These are phyloP conservation scores for Stenurella melanura DNA, from an alignment of 2,888 invertebrate species.

Conservation along the genomic window DNA sequence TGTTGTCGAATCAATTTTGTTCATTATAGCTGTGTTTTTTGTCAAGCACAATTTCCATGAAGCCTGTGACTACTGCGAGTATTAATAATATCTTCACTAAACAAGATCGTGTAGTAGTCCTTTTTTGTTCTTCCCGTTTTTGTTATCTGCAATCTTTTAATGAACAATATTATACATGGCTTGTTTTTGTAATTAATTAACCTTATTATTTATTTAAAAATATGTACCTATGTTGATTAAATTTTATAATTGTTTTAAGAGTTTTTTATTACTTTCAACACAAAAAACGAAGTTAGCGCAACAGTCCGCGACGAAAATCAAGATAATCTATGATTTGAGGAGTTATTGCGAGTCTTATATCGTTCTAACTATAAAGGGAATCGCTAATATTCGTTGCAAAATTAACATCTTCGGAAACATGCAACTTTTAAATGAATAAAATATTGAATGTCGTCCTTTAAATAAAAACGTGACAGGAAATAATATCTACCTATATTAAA, in stretches of 20 bases:
- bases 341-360: background rate
- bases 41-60: conserved; percentile 17
- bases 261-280: background rate
- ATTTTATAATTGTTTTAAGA: background rate
- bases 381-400: no score
- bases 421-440: no score
- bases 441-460: no score
- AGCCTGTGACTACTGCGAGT: background rate
- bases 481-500: no score
- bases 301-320: background rate
- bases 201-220: conserved; percentile 7
- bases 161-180: conserved; percentile 1
- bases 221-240: background rate
- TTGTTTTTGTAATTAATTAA: background rate
- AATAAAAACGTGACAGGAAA: no score
- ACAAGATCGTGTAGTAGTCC: background rate
- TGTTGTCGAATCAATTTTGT: conserved; percentile 33
- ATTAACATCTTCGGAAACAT: no score
- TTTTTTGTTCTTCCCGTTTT: conserved; percentile 1
- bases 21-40: conserved; percentile 30
- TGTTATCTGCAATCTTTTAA: conserved; percentile 7
- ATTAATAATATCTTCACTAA: background rate
- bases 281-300: background rate
- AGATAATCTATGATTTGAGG: background rate
- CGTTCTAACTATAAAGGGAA: no score